Evolutionary conservation across 2,797 vertebrate species (phyloP), one percentile per base, ranked within the genome.

Genomic region (Clarias fuscus): DNA sequence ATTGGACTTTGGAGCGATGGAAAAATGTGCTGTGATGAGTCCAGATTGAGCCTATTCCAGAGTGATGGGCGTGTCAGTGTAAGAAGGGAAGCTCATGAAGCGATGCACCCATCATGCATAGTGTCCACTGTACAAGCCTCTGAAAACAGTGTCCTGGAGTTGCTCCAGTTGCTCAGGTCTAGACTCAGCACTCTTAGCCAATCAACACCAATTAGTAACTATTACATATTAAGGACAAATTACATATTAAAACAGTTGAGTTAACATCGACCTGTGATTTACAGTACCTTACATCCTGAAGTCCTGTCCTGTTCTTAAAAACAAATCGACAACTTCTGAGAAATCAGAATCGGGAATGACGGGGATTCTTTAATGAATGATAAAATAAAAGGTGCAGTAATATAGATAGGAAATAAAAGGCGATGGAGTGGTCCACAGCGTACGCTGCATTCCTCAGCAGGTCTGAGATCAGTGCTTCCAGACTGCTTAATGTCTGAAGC

Each of bases 401-500:
- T 27, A 13, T 5, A 2, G 65, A 18, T 67, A 67, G 0, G 27
- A 30, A 37, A 37, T 8, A 30, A 72, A 24, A n/a, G 1, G 5
- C 11, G 20, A 48, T 15, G 40, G 20, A 5, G 10, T 14, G 71
- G 71, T 73, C 67, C 7, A 8, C 27, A n/a, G 64, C n/a, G 7
- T n/a, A 30, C 15, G 27, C 7, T 15, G 56, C 53, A 56, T 56
- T 56, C 4, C 53, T 18, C 22, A 7, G 76, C 82, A 48, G 72
- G 76, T 71, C 78, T 53, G 76, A 77, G 81, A 84, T 83, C 86
- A 72, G 77, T 58, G 48, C 13, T 8, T 4, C 64, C 8, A 33
- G 84, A 86, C 82, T 67, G 56, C 37, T 77, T 85, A 48, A 83
- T 86, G 33, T 78, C 85, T n/a, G 71, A 86, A 65, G 62, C 77